Percentiles rank a stretch among this genome's conserved stretches.
These are phyloP conservation scores for Emydocephalus ijimae DNA, from an alignment of 2,113 vertebrate genomes.

Conservation along the genomic window DNA sequence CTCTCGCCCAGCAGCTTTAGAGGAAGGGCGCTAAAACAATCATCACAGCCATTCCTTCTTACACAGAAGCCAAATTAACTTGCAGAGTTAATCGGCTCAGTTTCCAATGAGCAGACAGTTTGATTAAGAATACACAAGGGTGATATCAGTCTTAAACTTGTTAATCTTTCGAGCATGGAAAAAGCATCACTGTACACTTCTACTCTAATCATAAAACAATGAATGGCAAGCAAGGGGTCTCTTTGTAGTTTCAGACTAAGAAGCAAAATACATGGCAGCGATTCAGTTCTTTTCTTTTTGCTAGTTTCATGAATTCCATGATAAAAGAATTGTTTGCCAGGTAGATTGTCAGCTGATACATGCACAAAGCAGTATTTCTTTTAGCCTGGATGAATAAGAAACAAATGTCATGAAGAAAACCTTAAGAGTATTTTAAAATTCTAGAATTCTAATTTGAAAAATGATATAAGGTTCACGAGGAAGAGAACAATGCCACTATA, in stretches of 20 bases:
- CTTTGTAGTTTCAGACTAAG: background rate
- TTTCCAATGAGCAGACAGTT: background rate
- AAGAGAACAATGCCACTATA: background rate
- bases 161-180: background rate
- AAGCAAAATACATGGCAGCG: background rate
- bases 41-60: background rate
- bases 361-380: background rate
- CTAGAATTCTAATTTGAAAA: background rate
- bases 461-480: background rate
- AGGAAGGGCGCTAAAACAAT: background rate
- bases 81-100: background rate
- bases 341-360: background rate
- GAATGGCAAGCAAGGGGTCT: background rate
- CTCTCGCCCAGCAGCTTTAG: background rate
- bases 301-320: background rate
- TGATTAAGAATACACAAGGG: background rate
- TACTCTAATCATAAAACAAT: background rate
- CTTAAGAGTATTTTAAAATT: background rate
- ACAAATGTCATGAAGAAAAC: background rate
- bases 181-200: background rate
- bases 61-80: background rate
- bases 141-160: background rate
- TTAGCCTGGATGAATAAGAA: background rate
- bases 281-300: background rate
- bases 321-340: background rate